Conservation (phyloP, 2,888 invertebrate species). For the Ariolimax columbianus region DNA sequence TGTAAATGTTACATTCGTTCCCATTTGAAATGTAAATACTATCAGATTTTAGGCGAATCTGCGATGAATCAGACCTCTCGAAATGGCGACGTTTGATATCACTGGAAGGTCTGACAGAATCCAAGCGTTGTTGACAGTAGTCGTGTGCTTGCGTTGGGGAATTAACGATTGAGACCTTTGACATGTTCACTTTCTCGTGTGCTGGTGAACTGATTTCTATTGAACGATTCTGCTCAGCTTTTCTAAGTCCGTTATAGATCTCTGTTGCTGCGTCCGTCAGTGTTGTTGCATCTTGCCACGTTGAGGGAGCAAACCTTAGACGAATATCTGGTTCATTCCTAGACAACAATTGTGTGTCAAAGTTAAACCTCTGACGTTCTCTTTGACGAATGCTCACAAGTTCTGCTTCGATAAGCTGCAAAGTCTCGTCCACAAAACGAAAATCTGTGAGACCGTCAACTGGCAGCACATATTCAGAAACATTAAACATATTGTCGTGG, state of each 20-base stretch:
- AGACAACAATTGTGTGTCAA: neutral
- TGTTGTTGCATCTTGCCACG: conserved; percentile 28
- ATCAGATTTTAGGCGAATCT: too few relatives aligned
- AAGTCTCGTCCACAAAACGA: conserved; percentile 26
- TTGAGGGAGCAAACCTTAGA: conserved; percentile 25
- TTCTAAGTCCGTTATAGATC: neutral
- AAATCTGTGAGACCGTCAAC: neutral
- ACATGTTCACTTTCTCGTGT: too few relatives aligned
- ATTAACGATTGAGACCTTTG: too few relatives aligned
- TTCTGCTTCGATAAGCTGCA: conserved; percentile 41
- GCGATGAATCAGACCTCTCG: too few relatives aligned
- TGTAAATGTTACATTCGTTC: too few relatives aligned
- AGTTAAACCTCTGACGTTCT: neutral
- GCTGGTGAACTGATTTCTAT: neutral
- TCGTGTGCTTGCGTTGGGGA: too few relatives aligned
- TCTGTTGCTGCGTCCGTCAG: neutral
- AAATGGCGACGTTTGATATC: too few relatives aligned
- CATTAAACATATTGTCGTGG: neutral
- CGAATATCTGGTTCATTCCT: neutral
- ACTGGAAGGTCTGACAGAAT: too few relatives aligned
- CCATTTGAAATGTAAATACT: too few relatives aligned
- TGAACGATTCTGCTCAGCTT: neutral
- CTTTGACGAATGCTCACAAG: conserved; percentile 6
- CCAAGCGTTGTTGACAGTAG: too few relatives aligned
- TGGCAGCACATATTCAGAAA: neutral